Evolutionary conservation across 2,888 invertebrate species (phyloP), one percentile per base, ranked within the genome.

Genomic region (Drosophila trichaetosa): DNA sequence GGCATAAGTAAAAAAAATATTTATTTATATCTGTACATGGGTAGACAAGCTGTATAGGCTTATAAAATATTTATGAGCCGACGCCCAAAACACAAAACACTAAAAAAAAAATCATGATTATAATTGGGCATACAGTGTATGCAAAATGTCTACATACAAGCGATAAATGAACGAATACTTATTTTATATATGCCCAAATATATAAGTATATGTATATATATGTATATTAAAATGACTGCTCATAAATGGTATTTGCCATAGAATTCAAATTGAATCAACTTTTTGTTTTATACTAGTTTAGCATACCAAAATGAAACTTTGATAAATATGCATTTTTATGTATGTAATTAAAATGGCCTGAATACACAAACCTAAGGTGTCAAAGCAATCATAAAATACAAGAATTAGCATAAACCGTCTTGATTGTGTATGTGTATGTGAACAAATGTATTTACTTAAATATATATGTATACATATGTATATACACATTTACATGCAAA

Each of bases 51-150:
- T 56, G 54, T 40, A 34, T 69, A 46, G 42, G 34, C 79, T 79
- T 59, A 80, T 82, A 56, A 73, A 82, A 84, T 82, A 83, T 80
- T 79, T 69, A 80, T 82, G 71, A 84, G 63, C 42, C 29, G 29
- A 36, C 48, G 58, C 54, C 51, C 40, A 58, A 73, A 24, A 7
- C 51, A 58, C 31, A 51, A 73, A 46, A 18, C 34, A 54, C 18
- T 6, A 56, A 54, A 61, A 8, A 61, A 29, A 31, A 58, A 72
- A 75, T 76, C 63, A 57, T 73, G 71, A 75, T 78, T 69, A 70
- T 83, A 83, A 83, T 81, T 75, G 78, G 77, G 29, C 54, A 33
- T 36, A 79, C 76, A 69, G 69, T 76, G 65, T 4, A 11, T 48
- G 76, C 29, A 4, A 36, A 38, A 61, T 53, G 51, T 69, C 3